phyloP scores from a whole-genome alignment of 2,888 invertebrate species.

The Drosophila pseudotalamancana region DNA sequence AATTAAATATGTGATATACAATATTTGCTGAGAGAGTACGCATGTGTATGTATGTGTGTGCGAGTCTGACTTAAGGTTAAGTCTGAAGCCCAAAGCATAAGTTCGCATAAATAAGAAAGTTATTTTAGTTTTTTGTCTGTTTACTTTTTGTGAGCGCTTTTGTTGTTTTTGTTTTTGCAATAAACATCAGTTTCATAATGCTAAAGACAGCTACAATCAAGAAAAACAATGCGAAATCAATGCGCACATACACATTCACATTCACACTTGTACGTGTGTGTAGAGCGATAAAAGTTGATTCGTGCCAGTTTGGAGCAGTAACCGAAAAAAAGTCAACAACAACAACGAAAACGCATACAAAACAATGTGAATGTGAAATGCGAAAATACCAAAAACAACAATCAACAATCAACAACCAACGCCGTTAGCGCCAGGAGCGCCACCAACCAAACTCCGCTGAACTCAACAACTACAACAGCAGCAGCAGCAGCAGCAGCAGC shows the following conservation, averaged over 20 bases:
- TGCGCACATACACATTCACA: conserved; percentile 28
- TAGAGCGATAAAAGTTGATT: conserved; percentile 70
- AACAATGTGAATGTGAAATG: conserved; percentile 57
- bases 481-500: conserved; percentile 1
- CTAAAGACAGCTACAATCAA: conserved; percentile 43
- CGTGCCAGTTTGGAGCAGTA: conserved; percentile 66
- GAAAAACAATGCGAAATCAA: conserved; percentile 64
- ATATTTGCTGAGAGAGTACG: neutral
- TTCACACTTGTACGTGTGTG: conserved; percentile 2
- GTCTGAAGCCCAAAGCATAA: conserved; percentile 21
- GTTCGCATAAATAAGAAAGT: conserved; percentile 37
- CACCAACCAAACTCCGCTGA: conserved; percentile 1
- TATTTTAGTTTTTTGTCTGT: conserved; percentile 19
- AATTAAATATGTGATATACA: neutral
- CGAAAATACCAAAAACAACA: conserved; percentile 73
- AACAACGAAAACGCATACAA: conserved; percentile 31
- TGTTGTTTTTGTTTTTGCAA: conserved; percentile 46
- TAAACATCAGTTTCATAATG: conserved; percentile 63
- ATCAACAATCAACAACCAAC: conserved; percentile 55
- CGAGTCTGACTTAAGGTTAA: conserved; percentile 19
- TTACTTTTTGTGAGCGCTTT: neutral
- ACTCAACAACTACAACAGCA: conserved; percentile 8
- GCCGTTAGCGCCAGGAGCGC: conserved; percentile 54
- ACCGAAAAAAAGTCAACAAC: conserved; percentile 28
- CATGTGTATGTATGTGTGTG: conserved; percentile 1